A percentile compares a stretch with the other conserved stretches of the same genome.
These are phyloP conservation scores for Poecilia latipinna DNA, from an alignment of 2,113 vertebrate genomes.

Conservation along the genomic window DNA sequence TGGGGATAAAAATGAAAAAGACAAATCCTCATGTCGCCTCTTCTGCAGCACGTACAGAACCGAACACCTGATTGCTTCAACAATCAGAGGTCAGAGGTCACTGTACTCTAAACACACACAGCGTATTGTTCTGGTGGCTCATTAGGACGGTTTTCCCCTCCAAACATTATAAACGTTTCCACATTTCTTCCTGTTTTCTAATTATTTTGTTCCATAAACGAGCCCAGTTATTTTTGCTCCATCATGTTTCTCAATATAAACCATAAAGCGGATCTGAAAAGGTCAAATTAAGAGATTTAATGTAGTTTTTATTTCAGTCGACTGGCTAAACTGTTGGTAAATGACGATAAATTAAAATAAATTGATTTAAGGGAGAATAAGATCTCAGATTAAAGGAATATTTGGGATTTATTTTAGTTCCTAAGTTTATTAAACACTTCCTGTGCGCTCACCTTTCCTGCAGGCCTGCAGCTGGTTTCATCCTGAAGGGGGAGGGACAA, in stretches of 20 bases:
- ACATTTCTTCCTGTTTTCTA: too few species aligned
- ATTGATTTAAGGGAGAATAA: not conserved
- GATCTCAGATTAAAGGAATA: not conserved
- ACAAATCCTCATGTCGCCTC: too few species aligned
- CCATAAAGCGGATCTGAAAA: not conserved
- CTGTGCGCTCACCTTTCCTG: conserved; percentile 86
- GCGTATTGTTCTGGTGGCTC: too few species aligned
- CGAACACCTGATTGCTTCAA: not conserved
- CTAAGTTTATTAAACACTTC: not conserved
- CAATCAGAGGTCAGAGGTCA: not conserved
- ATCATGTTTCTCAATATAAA: not conserved
- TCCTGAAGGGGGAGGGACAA: conserved; percentile 93
- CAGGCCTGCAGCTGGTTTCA: conserved; percentile 93
- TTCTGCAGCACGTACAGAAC: too few species aligned
- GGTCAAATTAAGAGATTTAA: not conserved
- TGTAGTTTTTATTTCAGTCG: not conserved
- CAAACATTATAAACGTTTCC: too few species aligned
- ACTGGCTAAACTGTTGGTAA: not conserved
- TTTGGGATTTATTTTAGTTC: too few species aligned
- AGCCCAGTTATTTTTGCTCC: too few species aligned
- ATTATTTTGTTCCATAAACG: too few species aligned
- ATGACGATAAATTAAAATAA: not conserved
- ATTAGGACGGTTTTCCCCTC: too few species aligned
- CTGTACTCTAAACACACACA: not conserved
- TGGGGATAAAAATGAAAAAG: too few species aligned